Evolutionary conservation across 2,797 vertebrate species (phyloP).

Genomic region (Streptopelia turtur): DNA sequence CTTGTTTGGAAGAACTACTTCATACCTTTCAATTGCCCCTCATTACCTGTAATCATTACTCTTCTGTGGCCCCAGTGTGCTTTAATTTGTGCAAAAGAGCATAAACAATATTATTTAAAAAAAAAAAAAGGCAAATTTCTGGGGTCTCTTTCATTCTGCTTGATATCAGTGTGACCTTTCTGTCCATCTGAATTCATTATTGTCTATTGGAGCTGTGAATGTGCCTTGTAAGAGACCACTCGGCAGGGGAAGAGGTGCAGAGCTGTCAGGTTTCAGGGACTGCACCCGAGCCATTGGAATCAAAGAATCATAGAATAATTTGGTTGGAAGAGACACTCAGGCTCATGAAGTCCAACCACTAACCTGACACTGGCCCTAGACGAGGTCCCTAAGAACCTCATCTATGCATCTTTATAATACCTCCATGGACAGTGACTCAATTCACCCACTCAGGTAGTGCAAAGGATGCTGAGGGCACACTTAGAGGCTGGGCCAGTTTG

Average conservation of each 20-base stretch:
- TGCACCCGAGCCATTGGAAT: neutral
- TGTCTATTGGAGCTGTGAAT: neutral
- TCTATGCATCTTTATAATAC: too few relatives aligned
- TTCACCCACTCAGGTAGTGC: neutral
- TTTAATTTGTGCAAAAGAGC: conserved; percentile 41
- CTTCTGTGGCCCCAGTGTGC: conserved; percentile 29
- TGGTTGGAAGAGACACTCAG: neutral
- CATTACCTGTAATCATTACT: conserved; percentile 65
- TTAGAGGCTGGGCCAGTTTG: neutral
- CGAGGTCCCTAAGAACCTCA: too few relatives aligned
- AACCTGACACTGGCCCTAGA: too few relatives aligned
- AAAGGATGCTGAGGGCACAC: neutral
- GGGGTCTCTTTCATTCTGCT: conserved; percentile 16
- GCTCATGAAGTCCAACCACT: too few relatives aligned
- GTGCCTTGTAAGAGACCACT: neutral
- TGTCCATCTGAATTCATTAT: neutral
- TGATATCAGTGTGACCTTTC: neutral
- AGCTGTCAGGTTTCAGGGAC: neutral
- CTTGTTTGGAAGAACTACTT: conserved; percentile 53
- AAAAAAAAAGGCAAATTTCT: neutral
- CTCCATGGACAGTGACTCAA: neutral
- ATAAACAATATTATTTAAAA: neutral
- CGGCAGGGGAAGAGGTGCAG: neutral
- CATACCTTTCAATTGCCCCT: conserved; percentile 55
- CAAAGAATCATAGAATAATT: too few relatives aligned